Evolutionary conservation across 2,113 vertebrate genomes (phyloP), one percentile per base, ranked within the genome.

Genomic region (Xiphorhynchus elegans): DNA sequence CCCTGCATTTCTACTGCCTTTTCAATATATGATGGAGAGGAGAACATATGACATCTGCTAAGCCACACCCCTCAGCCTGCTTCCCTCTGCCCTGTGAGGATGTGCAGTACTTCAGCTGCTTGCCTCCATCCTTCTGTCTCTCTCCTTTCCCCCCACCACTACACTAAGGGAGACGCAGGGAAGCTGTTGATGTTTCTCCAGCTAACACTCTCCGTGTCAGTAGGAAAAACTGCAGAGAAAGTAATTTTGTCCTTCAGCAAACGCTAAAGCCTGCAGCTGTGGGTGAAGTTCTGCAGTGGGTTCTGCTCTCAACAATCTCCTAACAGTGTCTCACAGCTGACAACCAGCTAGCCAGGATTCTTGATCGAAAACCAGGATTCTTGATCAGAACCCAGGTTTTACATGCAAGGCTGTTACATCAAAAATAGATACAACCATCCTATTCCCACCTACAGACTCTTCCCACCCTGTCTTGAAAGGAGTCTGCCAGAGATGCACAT

Each of bases 401-500:
- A n/a, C 25, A 11, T 26, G 37, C 16, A 1, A 64, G 55, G 59
- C 40, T 28, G 3, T 26, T 72, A 10, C 2, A 79, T 40, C 23
- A 29, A 66, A 86, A 76, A 53, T 28, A 79, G 47, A 35, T 8
- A 39, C 18, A 50, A 29, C 26, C 49, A 39, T 4, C 29, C 63
- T 39, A 5, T 31, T 77, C 33, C 33, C 6, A 1, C 5, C 49
- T 55, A 40, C 39, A 6, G 6, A 3, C 33, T 37, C 58, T 86
- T 86, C 44, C 40, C 35, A 50, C 6, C 6, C 18, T 3, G 5
- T 25, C 72, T 59, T 15, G 16, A 60, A 64, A 70, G 31, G 9
- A 7, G 3, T 12, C 67, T 79, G 35, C 39, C 35, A 72, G 67
- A 31, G 52, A 23, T 5, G 17, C 0, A 0, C 19, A 20, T 2